Evolutionary conservation across 2,113 vertebrate species (phyloP), one percentile per base, ranked within the genome.

Genomic region (Daubentonia madagascariensis): DNA sequence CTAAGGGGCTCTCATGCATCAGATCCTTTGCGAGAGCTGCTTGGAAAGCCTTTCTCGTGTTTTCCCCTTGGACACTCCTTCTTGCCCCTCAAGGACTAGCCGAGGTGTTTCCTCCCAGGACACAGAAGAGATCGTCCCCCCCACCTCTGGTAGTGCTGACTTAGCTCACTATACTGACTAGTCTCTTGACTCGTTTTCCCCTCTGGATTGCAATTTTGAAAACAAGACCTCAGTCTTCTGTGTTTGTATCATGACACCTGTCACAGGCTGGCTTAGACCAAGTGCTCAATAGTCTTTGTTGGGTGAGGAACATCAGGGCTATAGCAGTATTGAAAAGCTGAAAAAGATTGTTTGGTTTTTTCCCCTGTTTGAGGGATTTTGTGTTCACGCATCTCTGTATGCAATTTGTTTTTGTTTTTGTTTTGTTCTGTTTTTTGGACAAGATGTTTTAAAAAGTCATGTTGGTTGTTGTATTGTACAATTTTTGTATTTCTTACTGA

Each of bases 71-170:
- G 18, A 45, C 30, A 22, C 6, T 35, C 5, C 54, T 14, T 22
- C 20, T 30, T 79, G 43, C 35, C 3, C 25, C 14, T n/a, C 8
- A 59, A 67, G 40, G 85, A 30, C 48, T 12, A 63, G 32, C 48
- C n/a, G n/a, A n/a, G 13, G 6, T 0, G 16, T 79, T 57, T 68
- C 28, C 37, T n/a, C 28, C 2, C 25, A 37, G 45, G 28, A 28
- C 6, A 9, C 14, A 8, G 1, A 14, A 37, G 28, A 12, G 23
- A 13, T 32, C 14, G 17, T 25, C 8, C 52, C 20, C 2, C 2
- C 6, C 8, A 1, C 20, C 8, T 65, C 32, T 32, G 32, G 37
- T 3, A 3, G 25, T 11, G 37, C 72, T 30, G 32, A 65, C 22
- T 35, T 4, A 6, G 1, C 25, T 37, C 67, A 5, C 40, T 14